phyloP scores from a whole-genome alignment of 1,140 invertebrate genomes.

The Aphelinus atriplicis region DNA sequence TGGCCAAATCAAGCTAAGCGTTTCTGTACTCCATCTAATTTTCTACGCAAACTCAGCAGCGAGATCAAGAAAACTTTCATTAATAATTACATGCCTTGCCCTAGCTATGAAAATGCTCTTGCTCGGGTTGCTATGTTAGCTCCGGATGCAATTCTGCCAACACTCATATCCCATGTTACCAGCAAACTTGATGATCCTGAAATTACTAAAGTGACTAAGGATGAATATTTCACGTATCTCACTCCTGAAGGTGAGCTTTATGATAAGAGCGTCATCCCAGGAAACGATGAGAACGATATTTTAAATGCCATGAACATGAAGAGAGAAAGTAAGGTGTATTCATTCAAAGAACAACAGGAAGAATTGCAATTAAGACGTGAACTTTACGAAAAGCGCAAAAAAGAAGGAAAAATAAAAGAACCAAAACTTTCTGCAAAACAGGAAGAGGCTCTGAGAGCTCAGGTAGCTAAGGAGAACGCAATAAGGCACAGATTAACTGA shows the following conservation, averaged over 20 bases:
- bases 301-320: constrained; percentile 87
- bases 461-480: constrained; percentile 85
- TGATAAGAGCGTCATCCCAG: constrained; percentile 88
- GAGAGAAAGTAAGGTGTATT: constrained; percentile 96
- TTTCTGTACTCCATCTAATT: constrained; percentile 68
- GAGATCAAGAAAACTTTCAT: constrained; percentile 72
- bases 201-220: constrained; percentile 79
- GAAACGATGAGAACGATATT: constrained; percentile 72
- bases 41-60: constrained; percentile 67
- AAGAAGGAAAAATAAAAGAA: constrained; percentile 83
- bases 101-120: constrained; percentile 73
- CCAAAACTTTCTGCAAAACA: constrained; percentile 89
- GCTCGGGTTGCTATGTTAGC: constrained; percentile 72
- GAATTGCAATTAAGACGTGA: constrained; percentile 92
- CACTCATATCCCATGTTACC: constrained; percentile 68
- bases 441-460: constrained; percentile 88
- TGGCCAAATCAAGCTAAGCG: constrained; percentile 73
- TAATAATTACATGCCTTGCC: constrained; percentile 68
- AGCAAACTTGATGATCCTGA: constrained; percentile 73
- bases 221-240: constrained; percentile 90
- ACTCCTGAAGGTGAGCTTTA: constrained; percentile 91
- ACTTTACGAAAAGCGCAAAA: constrained; percentile 87
- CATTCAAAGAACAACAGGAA: constrained; percentile 96
- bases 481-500: constrained; percentile 75
- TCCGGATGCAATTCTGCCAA: constrained; percentile 73